Evolutionary conservation across 2,888 invertebrate genomes (phyloP).

Genomic region (Lochmaea capreae): DNA sequence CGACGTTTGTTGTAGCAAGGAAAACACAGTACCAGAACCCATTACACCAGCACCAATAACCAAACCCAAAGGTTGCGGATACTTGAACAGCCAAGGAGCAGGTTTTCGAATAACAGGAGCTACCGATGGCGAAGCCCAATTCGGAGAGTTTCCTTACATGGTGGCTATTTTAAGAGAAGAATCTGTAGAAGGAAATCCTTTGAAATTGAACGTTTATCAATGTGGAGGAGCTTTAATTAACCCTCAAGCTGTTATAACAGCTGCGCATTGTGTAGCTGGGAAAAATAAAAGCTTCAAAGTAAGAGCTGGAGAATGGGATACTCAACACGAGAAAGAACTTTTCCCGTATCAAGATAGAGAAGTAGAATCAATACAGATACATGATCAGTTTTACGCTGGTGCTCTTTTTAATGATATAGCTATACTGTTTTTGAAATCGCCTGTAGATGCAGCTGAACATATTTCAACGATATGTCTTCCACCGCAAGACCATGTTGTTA

Average conservation of each 20-base stretch:
- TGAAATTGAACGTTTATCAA: constrained; percentile 51
- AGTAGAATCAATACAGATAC: constrained; percentile 60
- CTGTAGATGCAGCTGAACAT: constrained; percentile 52
- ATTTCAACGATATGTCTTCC: constrained; percentile 58
- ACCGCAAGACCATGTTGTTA: constrained; percentile 46
- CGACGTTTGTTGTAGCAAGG: constrained; percentile 69
- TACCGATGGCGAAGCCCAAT: constrained; percentile 76
- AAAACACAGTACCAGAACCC: constrained; percentile 53
- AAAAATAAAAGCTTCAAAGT: constrained; percentile 57
- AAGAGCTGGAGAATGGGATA: constrained; percentile 88
- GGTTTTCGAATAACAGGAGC: constrained; percentile 78
- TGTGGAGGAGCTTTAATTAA: constrained; percentile 87
- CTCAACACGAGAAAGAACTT: constrained; percentile 77
- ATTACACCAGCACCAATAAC: constrained; percentile 51
- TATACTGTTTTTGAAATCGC: constrained; percentile 54
- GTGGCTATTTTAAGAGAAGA: constrained; percentile 74
- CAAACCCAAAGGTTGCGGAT: constrained; percentile 73
- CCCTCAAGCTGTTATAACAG: constrained; percentile 80
- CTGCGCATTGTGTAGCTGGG: constrained; percentile 79
- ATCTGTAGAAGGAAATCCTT: constrained; percentile 65
- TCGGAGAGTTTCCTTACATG: constrained; percentile 90
- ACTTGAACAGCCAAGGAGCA: constrained; percentile 78
- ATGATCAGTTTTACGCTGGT: constrained; percentile 56
- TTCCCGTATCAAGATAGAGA: constrained; percentile 70
- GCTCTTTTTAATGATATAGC: constrained; percentile 61